Evolutionary conservation across 2,888 invertebrate species (phyloP), one percentile per base, ranked within the genome.

Genomic region (Eretmocerus hayati): DNA sequence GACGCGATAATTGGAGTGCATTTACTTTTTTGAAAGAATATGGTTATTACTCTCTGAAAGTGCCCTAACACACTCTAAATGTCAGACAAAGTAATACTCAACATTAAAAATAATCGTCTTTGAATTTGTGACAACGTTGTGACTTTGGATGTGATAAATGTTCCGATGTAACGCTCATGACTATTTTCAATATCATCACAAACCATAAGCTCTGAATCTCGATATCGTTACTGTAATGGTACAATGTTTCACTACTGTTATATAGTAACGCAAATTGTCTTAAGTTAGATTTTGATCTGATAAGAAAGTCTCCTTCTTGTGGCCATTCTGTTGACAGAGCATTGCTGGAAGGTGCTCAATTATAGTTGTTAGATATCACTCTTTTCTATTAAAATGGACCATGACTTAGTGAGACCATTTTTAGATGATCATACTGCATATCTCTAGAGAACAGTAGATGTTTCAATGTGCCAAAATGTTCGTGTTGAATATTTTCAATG

Each of bases 381-480:
- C 31, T 52, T 48, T 52, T 48, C 46, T 52, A 48, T 42, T 46
- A 37, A 36, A 43, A 9, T 13, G 52, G 39, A 52, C 46, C 48
- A 52, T 40, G 26, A 42, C 32, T 38, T 48, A 48, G 42, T 40
- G 16, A 40, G 36, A 47, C 43, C 43, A 16, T 48, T 51, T 48
- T 45, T 45, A 44, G 31, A 52, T 54, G 52, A 31, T 54, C 51
- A 46, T 55, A 52, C 48, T 26, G 36, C 33, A n/a, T 50, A 47
- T 47, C 50, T 39, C 44, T 21, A 41, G 26, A 44, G 30, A 54
- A 52, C 50, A 38, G 52, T 59, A 36, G 54, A 57, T 69, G 69
- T 69, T 46, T 53, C 65, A 60, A 66, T 70, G 69, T 69, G 69
- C 69, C 69, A 69, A n/a, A 68, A 68, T 66, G 66, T 60, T 63